phyloP scores from a whole-genome alignment of 2,113 vertebrate species.

The Mus musculus region DNA sequence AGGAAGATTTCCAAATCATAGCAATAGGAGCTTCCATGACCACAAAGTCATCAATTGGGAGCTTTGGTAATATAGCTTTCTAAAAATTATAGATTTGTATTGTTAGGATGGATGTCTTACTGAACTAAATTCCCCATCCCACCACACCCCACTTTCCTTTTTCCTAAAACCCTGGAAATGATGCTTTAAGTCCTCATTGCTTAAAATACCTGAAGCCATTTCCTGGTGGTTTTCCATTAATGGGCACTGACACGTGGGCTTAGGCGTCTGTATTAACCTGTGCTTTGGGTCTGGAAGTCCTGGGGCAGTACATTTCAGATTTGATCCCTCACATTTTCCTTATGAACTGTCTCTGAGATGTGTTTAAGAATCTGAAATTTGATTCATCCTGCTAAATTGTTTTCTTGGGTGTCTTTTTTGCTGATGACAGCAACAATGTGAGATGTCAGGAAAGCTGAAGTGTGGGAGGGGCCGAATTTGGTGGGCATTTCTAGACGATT shows the following conservation, averaged over 20 bases:
- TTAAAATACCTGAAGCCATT: background rate
- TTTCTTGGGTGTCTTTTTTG: conserved; percentile 15
- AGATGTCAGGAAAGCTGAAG: background rate
- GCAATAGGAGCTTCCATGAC: background rate
- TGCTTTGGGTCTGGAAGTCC: background rate
- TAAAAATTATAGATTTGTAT: background rate
- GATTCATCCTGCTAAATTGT: background rate
- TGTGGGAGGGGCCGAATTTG: background rate
- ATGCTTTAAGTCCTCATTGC: background rate
- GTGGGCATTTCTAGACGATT: background rate
- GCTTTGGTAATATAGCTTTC: background rate
- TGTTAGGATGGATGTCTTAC: background rate
- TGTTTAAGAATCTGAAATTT: conserved; percentile 22
- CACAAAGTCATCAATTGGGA: background rate
- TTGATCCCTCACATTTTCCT: background rate
- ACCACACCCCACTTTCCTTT: background rate
- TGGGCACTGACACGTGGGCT: background rate
- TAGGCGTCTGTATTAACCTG: background rate
- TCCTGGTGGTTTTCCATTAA: background rate
- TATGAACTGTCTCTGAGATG: background rate
- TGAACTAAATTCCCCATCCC: background rate
- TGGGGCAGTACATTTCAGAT: background rate
- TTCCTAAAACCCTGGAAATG: background rate
- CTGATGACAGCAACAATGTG: background rate
- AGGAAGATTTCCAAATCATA: background rate